Percentiles rank a stretch among this genome's conserved stretches.
These are phyloP conservation scores for Semotilus atromaculatus DNA, from an alignment of 2,797 vertebrate genomes.

Conservation along the genomic window DNA sequence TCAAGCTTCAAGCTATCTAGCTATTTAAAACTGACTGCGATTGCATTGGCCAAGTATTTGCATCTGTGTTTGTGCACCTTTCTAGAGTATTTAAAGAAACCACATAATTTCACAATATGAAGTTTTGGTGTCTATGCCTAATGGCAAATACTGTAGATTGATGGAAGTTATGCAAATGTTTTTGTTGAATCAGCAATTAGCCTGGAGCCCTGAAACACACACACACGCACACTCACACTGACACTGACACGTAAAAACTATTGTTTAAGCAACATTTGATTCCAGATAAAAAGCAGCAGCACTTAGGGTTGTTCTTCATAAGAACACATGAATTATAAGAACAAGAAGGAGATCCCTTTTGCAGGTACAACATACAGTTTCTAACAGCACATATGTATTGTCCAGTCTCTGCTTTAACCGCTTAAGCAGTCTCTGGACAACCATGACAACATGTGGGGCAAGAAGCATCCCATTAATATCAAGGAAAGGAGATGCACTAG, in stretches of 20 bases:
- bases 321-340: slow-evolving; percentile 1
- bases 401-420: background rate
- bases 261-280: background rate
- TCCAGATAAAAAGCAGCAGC: slow-evolving; percentile 43
- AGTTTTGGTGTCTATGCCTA: background rate
- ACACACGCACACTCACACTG: background rate
- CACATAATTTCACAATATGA: background rate
- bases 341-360: background rate
- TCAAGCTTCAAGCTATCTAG: background rate
- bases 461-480: background rate
- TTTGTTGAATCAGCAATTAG: background rate
- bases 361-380: slow-evolving; percentile 7
- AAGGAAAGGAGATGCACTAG: background rate
- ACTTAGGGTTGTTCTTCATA: slow-evolving; percentile 9
- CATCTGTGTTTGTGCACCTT: background rate
- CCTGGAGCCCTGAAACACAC: slow-evolving; percentile 13
- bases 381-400: background rate
- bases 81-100: background rate
- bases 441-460: background rate
- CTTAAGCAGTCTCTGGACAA: slow-evolving; percentile 6
- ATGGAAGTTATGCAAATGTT: background rate
- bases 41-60: background rate
- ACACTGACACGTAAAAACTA: background rate
- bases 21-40: background rate
- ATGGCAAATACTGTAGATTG: background rate